Percentiles rank a stretch among this genome's conserved stretches.
Conservation (phyloP, 2,888 invertebrate genomes). For the Tetragnatha montana region DNA sequence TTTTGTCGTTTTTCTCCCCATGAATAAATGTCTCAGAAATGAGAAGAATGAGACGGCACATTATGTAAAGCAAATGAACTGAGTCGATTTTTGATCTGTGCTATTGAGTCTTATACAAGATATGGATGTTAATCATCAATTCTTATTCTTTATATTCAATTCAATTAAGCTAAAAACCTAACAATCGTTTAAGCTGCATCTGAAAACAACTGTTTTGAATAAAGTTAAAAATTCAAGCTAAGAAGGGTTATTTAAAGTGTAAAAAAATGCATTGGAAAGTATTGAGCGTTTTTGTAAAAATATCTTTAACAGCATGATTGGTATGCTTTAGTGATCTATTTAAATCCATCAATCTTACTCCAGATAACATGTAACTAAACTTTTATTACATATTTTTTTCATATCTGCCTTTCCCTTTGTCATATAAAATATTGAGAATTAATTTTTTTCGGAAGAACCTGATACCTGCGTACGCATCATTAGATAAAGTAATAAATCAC, state of each 20-base stretch:
- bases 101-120: neutral
- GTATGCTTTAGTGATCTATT: too few species aligned
- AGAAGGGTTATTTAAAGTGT: neutral
- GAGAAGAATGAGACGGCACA: neutral
- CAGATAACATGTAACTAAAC: too few species aligned
- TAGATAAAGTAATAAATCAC: too few species aligned
- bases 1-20: neutral
- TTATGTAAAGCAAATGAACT: neutral
- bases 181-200: neutral
- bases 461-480: too few species aligned
- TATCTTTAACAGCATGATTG: too few species aligned
- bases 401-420: too few species aligned
- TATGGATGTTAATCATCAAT: too few species aligned
- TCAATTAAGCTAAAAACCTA: conserved; percentile 19
- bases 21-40: neutral
- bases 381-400: too few species aligned
- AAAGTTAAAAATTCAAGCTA: neutral
- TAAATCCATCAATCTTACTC: too few species aligned
- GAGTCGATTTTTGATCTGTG: neutral
- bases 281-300: too few species aligned
- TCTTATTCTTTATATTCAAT: neutral
- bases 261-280: neutral
- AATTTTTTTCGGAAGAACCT: too few species aligned
- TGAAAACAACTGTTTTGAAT: neutral
- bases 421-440: too few species aligned